Conservation (phyloP, 1,140 invertebrate species). For the Sminthurinus signatus region DNA sequence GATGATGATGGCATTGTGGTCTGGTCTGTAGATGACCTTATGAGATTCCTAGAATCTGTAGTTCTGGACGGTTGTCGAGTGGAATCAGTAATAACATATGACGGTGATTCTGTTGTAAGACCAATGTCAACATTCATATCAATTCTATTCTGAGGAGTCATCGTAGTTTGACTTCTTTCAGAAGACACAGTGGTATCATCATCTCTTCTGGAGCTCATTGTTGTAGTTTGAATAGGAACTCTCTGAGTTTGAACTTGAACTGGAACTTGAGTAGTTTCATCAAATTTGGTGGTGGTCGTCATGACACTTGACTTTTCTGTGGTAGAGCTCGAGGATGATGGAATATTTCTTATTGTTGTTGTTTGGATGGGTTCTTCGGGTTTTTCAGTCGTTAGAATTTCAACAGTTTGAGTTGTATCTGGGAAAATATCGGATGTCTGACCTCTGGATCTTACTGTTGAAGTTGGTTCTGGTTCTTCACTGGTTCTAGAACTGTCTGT, state of each 20-base stretch:
- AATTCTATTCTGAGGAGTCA: not conserved
- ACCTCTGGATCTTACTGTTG: not conserved
- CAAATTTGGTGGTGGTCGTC: not conserved
- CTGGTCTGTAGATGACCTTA: too few relatives aligned
- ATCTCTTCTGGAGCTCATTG: not conserved
- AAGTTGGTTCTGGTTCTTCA: constrained; percentile 16
- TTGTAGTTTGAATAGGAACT: not conserved
- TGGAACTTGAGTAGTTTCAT: not conserved
- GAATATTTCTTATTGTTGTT: not conserved
- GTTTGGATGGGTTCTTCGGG: not conserved
- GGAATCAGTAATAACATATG: not conserved
- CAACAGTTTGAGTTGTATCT: not conserved
- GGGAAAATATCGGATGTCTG: not conserved
- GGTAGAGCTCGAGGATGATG: not conserved
- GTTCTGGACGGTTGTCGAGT: too few relatives aligned
- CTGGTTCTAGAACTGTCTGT: constrained; percentile 19
- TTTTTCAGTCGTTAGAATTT: not conserved
- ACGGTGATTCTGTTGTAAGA: not conserved
- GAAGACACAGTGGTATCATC: not conserved
- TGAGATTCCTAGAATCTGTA: too few relatives aligned
- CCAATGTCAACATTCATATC: not conserved
- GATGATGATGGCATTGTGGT: too few relatives aligned
- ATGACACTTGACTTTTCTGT: too few relatives aligned
- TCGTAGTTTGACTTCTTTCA: not conserved
- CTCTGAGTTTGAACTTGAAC: not conserved